Evolutionary conservation across 2,113 vertebrate species (phyloP), one percentile per base, ranked within the genome.

Genomic region (Siniperca knerii): DNA sequence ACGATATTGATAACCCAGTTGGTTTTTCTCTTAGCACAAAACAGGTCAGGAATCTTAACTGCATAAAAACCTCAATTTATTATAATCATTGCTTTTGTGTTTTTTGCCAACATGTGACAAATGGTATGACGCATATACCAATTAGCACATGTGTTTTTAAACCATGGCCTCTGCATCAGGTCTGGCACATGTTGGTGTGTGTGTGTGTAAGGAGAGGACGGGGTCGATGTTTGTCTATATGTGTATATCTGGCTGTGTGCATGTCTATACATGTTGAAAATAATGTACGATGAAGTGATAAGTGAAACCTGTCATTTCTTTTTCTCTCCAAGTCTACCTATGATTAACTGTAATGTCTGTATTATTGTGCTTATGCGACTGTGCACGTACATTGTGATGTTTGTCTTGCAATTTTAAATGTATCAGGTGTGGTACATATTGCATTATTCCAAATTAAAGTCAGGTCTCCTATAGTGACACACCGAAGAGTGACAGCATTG

Each of bases 121-220:
- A 86, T 82, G 72, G 68, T 50, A 57, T 81, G 81, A 73, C 35
- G 46, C 65, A 80, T 81, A 23, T 20, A 54, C 58, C 67, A 82
- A 86, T 92, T 77, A 90, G 60, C 35, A 37, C 40, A 11, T 74
- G 33, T 92, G 92, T 93, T 93, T 93, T 89, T 25, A 81, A 88
- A 50, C 3, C 60, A 33, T 85, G 90, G 90, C 89, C 77, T 69
- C 33, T 86, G 76, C 44, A 40, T 90, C 71, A 77, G 7, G 66
- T 79, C 83, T 82, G 75, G 79, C 71, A 81, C 57, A 84, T 82
- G 40, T 73, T 70, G n/a, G 25, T 58, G 68, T 77, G 67, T 77
- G 42, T 62, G 74, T 21, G 29, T 25, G 46, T 25, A 25, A 55
- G 10, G 25, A 72, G 33, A 69, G 12, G 33, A 58, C 57, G 40